phyloP scores from a whole-genome alignment of 2,888 invertebrate species.

The Cacoxenus indagator region DNA sequence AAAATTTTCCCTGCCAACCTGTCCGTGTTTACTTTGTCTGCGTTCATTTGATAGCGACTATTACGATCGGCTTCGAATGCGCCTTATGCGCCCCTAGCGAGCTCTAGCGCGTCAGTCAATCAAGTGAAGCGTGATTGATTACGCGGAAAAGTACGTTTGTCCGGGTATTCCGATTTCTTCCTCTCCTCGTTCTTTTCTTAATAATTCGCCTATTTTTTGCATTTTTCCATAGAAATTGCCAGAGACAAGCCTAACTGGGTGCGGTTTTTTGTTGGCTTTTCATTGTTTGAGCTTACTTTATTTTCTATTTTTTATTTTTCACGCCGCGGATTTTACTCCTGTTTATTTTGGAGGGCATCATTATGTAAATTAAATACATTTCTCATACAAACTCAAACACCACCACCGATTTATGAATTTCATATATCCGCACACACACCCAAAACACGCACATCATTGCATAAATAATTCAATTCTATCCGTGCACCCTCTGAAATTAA shows the following conservation, averaged over 20 bases:
- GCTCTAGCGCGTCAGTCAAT: slow-evolving; percentile 39
- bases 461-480: too few relatives aligned
- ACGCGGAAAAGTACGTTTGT: slow-evolving; percentile 45
- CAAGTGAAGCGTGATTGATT: slow-evolving; percentile 62
- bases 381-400: slow-evolving; percentile 64
- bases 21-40: background rate
- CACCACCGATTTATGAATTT: slow-evolving; percentile 59
- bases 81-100: background rate
- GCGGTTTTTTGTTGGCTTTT: background rate
- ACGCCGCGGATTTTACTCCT: slow-evolving; percentile 25
- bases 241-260: background rate
- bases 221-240: slow-evolving; percentile 41
- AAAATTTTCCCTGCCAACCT: slow-evolving; percentile 2
- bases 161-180: too few relatives aligned
- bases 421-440: background rate
- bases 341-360: slow-evolving; percentile 58
- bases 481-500: too few relatives aligned
- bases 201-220: slow-evolving; percentile 47
- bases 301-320: slow-evolving; percentile 26
- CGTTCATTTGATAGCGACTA: background rate
- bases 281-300: slow-evolving; percentile 49
- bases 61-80: background rate
- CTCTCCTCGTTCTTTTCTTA: background rate
- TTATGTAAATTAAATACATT: slow-evolving; percentile 64
- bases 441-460: background rate